Base-by-base conservation (phyloP, 1,140 invertebrate species). In the Anadara kagoshimensis region DNA sequence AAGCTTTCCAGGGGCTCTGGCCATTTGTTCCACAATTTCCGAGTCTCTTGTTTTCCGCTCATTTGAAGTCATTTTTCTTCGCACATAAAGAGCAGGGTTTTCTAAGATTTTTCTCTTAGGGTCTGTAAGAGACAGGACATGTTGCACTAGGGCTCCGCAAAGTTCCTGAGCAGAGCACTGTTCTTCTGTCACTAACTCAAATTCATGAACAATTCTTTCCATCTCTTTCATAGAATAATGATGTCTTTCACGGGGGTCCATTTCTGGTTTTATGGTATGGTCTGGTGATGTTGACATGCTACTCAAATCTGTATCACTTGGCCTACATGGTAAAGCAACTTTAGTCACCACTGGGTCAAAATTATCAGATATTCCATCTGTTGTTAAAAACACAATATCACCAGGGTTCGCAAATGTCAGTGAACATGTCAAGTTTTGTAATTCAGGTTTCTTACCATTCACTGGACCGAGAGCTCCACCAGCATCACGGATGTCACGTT, bases 291-390 rank as follows among this genome's bases (percentile, higher is more conserved):
- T 56, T 26, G 56, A 62, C 24, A 24, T 64, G 20, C 61, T 77
- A n/a, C 45, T 44, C 61, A 69, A 70, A 68, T 76, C 78, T 36
- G 78, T 76, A 58, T 81, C 78, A 62, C 45, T 56, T 77, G 86
- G 75, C 88, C 76, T 63, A 56, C 65, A 89, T 18, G 92, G 91
- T 20, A 94, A 90, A n/a, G 95, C 95, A 87, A 97, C 96, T 89
- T 96, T 96, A 8, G 96, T 96, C 68, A 97, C 96, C 53, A 97
- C 96, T 1, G 96, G 96, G 90, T 97, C 96, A 87, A 97, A 96
- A 86, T 97, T 97, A 84, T 97, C 96, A 14, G 95, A 96, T 36
- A 97, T 93, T n/a, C 96, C 96, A 86, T 97, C 96, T 20, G 94
- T 95, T 1, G 95, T 96, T 16, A 98, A 91, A 85, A 97, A 96